Evolutionary conservation across 2,888 invertebrate species (phyloP), one percentile per base, ranked within the genome.

Genomic region (Metalampra italica): DNA sequence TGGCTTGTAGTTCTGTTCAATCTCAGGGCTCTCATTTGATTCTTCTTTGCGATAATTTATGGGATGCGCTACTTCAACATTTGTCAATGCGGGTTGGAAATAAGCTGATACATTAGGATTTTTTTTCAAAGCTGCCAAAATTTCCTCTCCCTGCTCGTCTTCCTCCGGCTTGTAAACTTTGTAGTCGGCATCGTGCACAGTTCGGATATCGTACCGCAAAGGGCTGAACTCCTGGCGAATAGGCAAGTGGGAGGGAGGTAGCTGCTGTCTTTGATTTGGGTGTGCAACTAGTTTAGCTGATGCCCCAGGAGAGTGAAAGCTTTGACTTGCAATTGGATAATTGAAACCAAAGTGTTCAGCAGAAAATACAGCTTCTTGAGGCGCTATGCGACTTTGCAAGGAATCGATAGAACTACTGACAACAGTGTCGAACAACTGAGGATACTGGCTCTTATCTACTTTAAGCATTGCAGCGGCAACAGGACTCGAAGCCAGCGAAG

Each of bases 391-490:
- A 44, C 74, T 72, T 70, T 83, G 83, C 56, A 90, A 68, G 7
- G 81, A 82, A 75, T 90, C 86, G 56, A 86, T 81, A 45, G 88
- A 88, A 76, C 90, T 89, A 79, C 87, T 87, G 67, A 86, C 86
- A 63, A 86, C 59, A 49, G 85, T 82, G 57, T 90, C 86, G 59
- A 87, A 90, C 43, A 85, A 70, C 54, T 81, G 75, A 43, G 88
- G 85, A 67, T 88, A 88, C 72, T 82, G 78, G 57, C 72, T 82
- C 66, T 87, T 86, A 73, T 89, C 88, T 76, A 80, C 76, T 62
- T 82, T 83, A 62, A 84, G 71, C 63, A 86, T 71, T 55, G 86
- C 82, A 55, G 82, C 78, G 53, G 82, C 72, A 60, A 84, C 71
- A 56, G 88, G 86, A 65, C 76, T 82, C 60, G 89, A 85, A 72